Base-by-base conservation (phyloP, 2,113 vertebrate species). In the Tetraodon nigroviridis region DNA sequence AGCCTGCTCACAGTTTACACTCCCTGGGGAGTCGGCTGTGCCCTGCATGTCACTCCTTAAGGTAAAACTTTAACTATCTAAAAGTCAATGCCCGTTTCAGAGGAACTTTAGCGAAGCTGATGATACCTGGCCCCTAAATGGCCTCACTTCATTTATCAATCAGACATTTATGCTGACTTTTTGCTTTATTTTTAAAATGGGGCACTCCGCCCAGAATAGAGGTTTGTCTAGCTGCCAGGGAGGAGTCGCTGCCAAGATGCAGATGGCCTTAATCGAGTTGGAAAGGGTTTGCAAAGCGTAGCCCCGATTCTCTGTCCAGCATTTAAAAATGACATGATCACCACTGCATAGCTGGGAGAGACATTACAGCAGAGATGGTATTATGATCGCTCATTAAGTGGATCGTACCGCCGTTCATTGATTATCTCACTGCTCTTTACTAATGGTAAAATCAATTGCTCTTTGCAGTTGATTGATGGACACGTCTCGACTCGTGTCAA, bases 401-500 rank as follows among this genome's bases (percentile, higher is more conserved):
- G 48, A 75, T 78, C 70, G 55, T 71, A 63, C 73, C 67, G 53
- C 60, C 55, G 32, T 14, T 52, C 49, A 64, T 58, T 75, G 61
- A 61, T 67, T 71, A 65, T 64, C 59, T 70, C 47, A 52, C 61
- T 46, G 49, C 46, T 62, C 51, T 58, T 18, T 29, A 55, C 70
- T 79, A 69, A 87, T 67, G 52, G 57, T 49, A 51, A 69, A 84
- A 78, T 78, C 66, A 32, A 79, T 82, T 21, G 53, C 79, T 63
- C 82, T 62, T 48, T 59, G 56, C 67, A 92, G 90, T 69, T 89
- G 69, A 88, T 92, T 19, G 91, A 92, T 61, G 90, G 90, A 48
- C 88, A 63, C 2, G 78, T 87, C 12, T 88, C 88, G 1, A 64
- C 64, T 2, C 13, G 22, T 0, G 60, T 90, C 87, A 91, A 76